phyloP scores from a whole-genome alignment of 2,888 invertebrate species.

The Chrysomela aeneicollis region DNA sequence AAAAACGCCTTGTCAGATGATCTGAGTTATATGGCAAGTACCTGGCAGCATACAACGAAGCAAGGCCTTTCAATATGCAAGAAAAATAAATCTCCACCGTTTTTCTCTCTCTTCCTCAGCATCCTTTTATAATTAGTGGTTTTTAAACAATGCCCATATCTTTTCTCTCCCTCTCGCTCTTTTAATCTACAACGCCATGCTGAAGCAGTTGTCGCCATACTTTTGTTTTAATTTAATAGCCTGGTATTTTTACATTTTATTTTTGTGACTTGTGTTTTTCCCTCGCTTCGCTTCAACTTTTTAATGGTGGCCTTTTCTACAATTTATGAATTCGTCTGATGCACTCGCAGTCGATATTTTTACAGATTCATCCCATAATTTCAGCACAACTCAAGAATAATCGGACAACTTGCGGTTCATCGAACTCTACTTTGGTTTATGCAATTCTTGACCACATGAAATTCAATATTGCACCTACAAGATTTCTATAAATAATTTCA shows the following conservation, averaged over 20 bases:
- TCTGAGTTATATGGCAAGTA: slow-evolving; percentile 61
- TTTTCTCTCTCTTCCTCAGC: slow-evolving; percentile 50
- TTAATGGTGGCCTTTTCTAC: slow-evolving; percentile 33
- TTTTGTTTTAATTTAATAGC: slow-evolving; percentile 55
- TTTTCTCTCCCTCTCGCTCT: slow-evolving; percentile 44
- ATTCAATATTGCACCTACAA: no score
- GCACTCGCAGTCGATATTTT: neutral
- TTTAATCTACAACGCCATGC: slow-evolving; percentile 46
- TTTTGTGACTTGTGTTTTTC: slow-evolving; percentile 36
- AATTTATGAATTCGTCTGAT: slow-evolving; percentile 35
- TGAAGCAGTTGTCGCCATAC: slow-evolving; percentile 49
- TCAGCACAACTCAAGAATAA: neutral
- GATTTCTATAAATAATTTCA: no score
- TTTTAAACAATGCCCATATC: slow-evolving; percentile 61
- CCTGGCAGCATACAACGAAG: slow-evolving; percentile 56
- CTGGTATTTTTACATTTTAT: slow-evolving; percentile 49
- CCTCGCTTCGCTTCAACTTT: slow-evolving; percentile 25
- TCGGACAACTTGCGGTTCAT: neutral
- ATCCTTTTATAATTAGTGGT: slow-evolving; percentile 61
- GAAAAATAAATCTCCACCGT: slow-evolving; percentile 61
- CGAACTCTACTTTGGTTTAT: neutral
- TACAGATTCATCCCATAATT: neutral
- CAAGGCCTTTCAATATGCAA: slow-evolving; percentile 62
- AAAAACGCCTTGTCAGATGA: slow-evolving; percentile 57
- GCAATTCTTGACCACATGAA: no score